Evolutionary conservation across 2,113 vertebrate genomes (phyloP), one percentile per base, ranked within the genome.

Genomic region (Caretta caretta): DNA sequence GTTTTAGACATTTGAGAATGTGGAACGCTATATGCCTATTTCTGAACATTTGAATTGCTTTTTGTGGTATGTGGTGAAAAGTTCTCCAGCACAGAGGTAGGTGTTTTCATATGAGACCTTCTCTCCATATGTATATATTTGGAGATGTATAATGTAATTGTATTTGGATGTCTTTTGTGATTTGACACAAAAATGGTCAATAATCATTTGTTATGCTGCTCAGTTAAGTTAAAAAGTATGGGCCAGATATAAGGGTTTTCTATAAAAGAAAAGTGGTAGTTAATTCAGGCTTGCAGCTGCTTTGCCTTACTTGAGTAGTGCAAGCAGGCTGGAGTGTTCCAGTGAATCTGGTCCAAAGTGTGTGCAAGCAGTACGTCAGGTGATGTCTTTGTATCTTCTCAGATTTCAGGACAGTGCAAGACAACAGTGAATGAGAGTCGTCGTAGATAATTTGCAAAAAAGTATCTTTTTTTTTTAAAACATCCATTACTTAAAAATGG

Each of bases 11-110:
- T 46, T 8, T 56, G 90, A 81, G 14, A 72, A 72, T 54, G 22
- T 69, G 54, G 27, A 84, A 9, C 4, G 1, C 8, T 48, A 80
- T 87, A 83, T 95, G 56, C 42, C 3, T 76, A 24, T 86, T 79
- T 57, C 20, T 69, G 35, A 81, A 87, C 11, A 78, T 93, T 88
- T 69, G 65, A 8, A n/a, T 84, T 93, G 78, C 89, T 96, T 86
- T 38, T 42, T 35, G 57, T 75, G 46, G 29, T 94, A 65, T 65
- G 48, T 87, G 59, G 89, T 2, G 1, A 50, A n/a, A 91, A n/a
- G 75, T 93, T 87, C 75, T 83, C 56, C 87, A 29, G 57, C 16
- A 75, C n/a, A 80, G 1, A 49, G 46, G 19, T 59, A 17, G 27
- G 17, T 29, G 24, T 0, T 10, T 62, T 62, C 57, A 62, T 62